Conservation (phyloP, 2,113 vertebrate genomes). For the Cnemophilus loriae region DNA sequence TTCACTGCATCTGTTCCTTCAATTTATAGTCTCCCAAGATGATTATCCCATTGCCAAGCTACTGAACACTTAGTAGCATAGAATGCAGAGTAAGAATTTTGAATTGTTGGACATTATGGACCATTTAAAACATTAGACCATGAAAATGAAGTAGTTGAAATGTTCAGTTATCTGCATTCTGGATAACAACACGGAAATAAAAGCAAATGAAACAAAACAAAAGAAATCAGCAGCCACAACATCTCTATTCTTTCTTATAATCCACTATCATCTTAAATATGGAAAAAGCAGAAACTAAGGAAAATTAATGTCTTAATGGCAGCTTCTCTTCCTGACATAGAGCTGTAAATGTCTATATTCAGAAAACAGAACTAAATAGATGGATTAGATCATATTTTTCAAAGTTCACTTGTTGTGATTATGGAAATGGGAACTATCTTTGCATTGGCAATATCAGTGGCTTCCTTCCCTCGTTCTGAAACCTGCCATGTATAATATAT, state of each 20-base stretch:
- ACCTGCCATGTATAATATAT: background rate
- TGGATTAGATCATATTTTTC: background rate
- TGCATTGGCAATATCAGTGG: background rate
- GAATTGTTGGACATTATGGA: background rate
- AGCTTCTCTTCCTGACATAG: background rate
- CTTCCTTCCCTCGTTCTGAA: background rate
- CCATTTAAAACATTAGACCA: background rate
- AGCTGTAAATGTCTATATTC: background rate
- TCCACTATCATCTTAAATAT: background rate
- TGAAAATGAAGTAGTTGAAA: background rate
- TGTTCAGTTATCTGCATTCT: background rate
- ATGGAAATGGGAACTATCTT: background rate
- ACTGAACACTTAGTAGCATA: background rate
- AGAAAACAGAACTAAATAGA: background rate
- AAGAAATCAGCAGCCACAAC: background rate
- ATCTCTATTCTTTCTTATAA: background rate
- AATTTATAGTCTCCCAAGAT: background rate
- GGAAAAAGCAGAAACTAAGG: background rate
- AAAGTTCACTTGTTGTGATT: background rate
- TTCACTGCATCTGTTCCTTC: background rate
- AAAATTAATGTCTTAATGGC: background rate
- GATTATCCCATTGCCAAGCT: background rate
- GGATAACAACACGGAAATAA: background rate
- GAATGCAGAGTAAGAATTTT: background rate
- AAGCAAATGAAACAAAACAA: background rate